Conservation (phyloP, 2,797 vertebrate species). For the Benthosema pterotum region DNA sequence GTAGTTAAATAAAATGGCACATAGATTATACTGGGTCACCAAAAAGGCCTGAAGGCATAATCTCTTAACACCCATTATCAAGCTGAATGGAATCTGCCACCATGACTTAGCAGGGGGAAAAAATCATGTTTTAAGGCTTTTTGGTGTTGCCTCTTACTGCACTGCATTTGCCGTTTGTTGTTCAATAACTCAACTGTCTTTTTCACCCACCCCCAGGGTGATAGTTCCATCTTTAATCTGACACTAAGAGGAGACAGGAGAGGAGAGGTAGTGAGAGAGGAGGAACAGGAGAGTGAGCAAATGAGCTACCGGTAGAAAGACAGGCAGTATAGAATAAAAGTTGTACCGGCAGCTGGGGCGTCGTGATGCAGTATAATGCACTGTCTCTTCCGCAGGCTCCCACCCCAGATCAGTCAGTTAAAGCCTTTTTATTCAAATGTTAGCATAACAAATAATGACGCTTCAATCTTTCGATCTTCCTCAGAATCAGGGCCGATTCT, state of each 20-base stretch:
- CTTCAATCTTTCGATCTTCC: too few relatives aligned
- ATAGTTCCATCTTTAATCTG: too few relatives aligned
- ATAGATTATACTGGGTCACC: constrained; percentile 2
- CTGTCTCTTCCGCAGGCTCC: neutral
- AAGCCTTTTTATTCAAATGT: constrained; percentile 3
- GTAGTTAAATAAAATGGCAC: neutral
- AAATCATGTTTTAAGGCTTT: neutral
- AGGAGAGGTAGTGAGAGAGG: neutral
- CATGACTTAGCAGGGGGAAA: constrained; percentile 5
- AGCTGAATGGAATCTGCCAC: constrained; percentile 15
- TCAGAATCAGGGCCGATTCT: too few relatives aligned
- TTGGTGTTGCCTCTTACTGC: too few relatives aligned
- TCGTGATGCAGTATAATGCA: constrained; percentile 17
- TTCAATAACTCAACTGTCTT: neutral
- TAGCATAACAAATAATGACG: too few relatives aligned
- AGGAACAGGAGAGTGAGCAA: constrained; percentile 2
- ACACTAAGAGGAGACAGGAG: too few relatives aligned
- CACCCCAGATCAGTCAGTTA: neutral
- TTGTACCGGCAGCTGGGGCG: constrained; percentile 11
- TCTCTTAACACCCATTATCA: constrained; percentile 18
- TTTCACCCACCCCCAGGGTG: constrained; percentile 10
- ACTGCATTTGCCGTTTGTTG: constrained; percentile 3
- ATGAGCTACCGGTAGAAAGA: neutral
- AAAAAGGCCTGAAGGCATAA: constrained; percentile 21
- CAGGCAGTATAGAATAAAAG: neutral